A percentile compares a stretch with the other conserved stretches of the same genome.
These are phyloP conservation scores for Diploscapter pachys DNA, from an alignment of 1,140 invertebrate species.

Conservation along the genomic window DNA sequence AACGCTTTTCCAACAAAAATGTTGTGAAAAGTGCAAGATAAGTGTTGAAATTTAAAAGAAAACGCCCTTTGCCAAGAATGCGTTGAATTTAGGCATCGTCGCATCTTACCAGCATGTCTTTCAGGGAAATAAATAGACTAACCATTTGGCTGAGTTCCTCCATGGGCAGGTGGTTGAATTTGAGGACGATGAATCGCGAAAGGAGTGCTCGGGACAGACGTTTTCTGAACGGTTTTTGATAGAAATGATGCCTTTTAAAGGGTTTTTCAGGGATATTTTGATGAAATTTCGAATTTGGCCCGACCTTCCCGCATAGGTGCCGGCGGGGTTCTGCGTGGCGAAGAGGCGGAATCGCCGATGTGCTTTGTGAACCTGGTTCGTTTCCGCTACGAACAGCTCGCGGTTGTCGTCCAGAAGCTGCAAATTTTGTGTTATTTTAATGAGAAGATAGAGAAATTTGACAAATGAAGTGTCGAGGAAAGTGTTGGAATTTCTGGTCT, in stretches of 20 bases:
- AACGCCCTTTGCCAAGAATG: not conserved
- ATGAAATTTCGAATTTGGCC: not conserved
- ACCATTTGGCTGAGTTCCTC: slow-evolving; percentile 84
- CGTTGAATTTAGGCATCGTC: too few relatives aligned
- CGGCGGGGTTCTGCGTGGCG: slow-evolving; percentile 98
- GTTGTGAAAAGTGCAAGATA: too few relatives aligned
- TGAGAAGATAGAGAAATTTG: slow-evolving; percentile 28
- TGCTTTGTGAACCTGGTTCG: slow-evolving; percentile 75
- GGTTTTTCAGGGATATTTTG: not conserved
- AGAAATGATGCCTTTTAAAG: not conserved
- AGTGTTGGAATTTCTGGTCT: not conserved
- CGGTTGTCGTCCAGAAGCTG: slow-evolving; percentile 89
- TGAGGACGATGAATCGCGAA: slow-evolving; percentile 93
- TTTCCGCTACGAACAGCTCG: slow-evolving; percentile 90
- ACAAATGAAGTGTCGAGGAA: not conserved
- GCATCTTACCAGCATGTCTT: not conserved
- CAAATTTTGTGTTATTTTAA: slow-evolving; percentile 11
- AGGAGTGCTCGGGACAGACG: slow-evolving; percentile 88
- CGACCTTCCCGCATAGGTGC: slow-evolving; percentile 78
- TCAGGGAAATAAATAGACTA: slow-evolving; percentile 60
- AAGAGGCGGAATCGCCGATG: slow-evolving; percentile 92
- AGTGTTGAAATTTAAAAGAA: not conserved
- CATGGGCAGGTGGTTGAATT: slow-evolving; percentile 90
- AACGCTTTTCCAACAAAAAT: too few relatives aligned
- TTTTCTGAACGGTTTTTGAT: slow-evolving; percentile 67